Evolutionary conservation across 2,797 vertebrate species (phyloP).

Genomic region (Acanthurus tractus): DNA sequence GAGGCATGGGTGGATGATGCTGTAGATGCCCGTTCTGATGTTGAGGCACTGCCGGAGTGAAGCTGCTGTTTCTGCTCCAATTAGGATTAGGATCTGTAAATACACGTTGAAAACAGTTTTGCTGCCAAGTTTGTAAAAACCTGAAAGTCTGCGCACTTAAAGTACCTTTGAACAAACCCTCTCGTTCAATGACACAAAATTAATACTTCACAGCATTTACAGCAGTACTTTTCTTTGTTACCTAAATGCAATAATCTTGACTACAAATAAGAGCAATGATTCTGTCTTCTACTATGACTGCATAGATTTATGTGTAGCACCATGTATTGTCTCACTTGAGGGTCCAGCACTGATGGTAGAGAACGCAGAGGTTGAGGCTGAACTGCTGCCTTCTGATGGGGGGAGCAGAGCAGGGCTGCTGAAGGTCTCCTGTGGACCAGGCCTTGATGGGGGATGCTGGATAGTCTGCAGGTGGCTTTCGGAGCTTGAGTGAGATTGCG

Average conservation of each 20-base stretch:
- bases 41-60: slow-evolving; percentile 91
- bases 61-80: slow-evolving; percentile 93
- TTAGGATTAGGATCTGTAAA: slow-evolving; percentile 90
- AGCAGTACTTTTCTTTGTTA: too few species aligned
- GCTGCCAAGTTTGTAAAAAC: background rate
- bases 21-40: slow-evolving; percentile 97
- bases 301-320: background rate
- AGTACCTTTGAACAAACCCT: background rate
- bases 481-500: slow-evolving; percentile 88
- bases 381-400: slow-evolving; percentile 88
- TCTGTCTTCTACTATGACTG: background rate
- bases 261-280: background rate
- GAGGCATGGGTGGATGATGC: slow-evolving; percentile 95
- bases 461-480: slow-evolving; percentile 94
- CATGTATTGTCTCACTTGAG: slow-evolving; percentile 87
- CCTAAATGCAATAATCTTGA: background rate
- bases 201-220: background rate
- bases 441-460: slow-evolving; percentile 92
- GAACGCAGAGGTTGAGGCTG: slow-evolving; percentile 90
- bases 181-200: background rate
- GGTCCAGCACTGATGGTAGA: slow-evolving; percentile 94
- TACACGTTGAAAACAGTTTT: background rate
- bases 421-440: slow-evolving; percentile 88
- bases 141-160: background rate
- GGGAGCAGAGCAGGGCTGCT: slow-evolving; percentile 89